phyloP scores from a whole-genome alignment of 1,140 invertebrate genomes.

The Cyclargus thomasi region DNA sequence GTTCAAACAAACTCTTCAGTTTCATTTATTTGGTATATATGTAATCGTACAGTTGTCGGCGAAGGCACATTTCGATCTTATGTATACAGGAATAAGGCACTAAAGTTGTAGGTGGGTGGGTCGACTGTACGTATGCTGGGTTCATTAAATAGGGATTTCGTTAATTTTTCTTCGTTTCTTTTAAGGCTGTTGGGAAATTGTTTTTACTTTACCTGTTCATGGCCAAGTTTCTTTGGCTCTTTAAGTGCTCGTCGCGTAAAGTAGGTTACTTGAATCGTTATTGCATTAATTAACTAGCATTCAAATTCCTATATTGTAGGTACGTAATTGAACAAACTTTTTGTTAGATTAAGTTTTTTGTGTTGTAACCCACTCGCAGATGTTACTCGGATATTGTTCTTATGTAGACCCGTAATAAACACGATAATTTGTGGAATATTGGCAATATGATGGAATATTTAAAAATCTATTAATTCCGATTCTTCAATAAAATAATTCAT shows the following conservation, averaged over 20 bases:
- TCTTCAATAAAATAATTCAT: too few species aligned
- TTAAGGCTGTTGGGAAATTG: not conserved
- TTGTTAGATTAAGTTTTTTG: too few species aligned
- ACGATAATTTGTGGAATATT: too few species aligned
- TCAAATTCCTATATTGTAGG: too few species aligned
- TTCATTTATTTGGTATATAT: too few species aligned
- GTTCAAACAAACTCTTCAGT: too few species aligned
- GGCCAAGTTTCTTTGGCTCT: not conserved
- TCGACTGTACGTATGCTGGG: not conserved
- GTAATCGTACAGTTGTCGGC: not conserved
- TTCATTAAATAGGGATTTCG: constrained; percentile 7
- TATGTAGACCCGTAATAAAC: too few species aligned
- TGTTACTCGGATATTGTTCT: too few species aligned
- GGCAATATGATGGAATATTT: too few species aligned
- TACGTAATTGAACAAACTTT: too few species aligned
- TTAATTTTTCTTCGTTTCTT: constrained; percentile 4
- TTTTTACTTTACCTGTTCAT: constrained; percentile 5
- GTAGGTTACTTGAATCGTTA: not conserved
- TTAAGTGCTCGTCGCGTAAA: not conserved
- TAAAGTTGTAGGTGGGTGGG: not conserved
- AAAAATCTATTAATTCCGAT: too few species aligned
- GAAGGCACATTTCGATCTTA: not conserved
- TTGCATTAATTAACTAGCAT: not conserved
- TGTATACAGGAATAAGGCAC: not conserved
- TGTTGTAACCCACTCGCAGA: too few species aligned